Base-by-base conservation (phyloP, 2,888 invertebrate species). In the Spilosoma lubricipeda region DNA sequence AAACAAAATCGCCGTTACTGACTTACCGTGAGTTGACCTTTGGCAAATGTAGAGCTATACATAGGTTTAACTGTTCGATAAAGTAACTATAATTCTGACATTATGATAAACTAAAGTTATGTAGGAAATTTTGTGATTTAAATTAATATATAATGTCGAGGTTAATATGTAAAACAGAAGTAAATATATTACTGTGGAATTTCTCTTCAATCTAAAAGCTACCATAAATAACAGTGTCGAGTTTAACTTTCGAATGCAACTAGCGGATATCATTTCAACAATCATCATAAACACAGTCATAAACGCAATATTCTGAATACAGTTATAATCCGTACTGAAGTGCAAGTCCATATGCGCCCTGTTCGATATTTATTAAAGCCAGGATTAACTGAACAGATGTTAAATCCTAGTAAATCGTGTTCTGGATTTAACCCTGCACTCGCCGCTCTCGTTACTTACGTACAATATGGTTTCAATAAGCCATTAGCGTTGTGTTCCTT, bases 391-490 rank as follows among this genome's bases (percentile, higher is more conserved):
- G 70, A 82, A 84, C 85, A 85, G 82, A 86, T 85, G 84, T 86
- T 86, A 77, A 82, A 82, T 78, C 81, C 79, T 71, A 72, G 86
- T 82, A 82, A 70, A 81, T 80, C 77, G 79, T 70, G 77, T 67
- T 23, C 76, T 77, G 77, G 78, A 79, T 79, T 74, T 78, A 76
- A 77, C 68, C 73, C 79, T 74, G 74, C 68, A 76, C 71, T 52
- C 74, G 73, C 72, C 79, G 79, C 76, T 74, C 75, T 71, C 82
- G 79, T 85, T 84, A 84, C 67, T 86, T 85, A 83, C 68, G 77
- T 76, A 81, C 86, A 88, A 88, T 87, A 85, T 89, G 89, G 85
- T 87, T 88, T 83, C 86, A 85, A 89, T 89, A 89, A 87, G 82
- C 86, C 87, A 86, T 86, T 87, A 85, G 80, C 79, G 78, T 75